Percentiles rank a stretch among this genome's conserved stretches.
Evolutionary conservation across 2,888 invertebrate species (phyloP).

Genomic region (Nipponacmea schrenckii): DNA sequence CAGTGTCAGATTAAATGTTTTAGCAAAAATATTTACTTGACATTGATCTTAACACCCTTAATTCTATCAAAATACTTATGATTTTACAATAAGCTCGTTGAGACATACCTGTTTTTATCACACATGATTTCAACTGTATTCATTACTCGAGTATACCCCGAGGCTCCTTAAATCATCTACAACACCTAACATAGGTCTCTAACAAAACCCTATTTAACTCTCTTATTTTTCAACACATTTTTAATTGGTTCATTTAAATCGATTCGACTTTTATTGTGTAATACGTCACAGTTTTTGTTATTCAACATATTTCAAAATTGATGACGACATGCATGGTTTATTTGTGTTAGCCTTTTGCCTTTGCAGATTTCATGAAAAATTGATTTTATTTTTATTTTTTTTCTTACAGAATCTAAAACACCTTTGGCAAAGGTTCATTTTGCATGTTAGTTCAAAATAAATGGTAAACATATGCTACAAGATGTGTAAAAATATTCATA

Average conservation of each 20-base stretch:
- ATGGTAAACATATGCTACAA: too few relatives aligned
- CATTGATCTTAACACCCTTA: conserved; percentile 5
- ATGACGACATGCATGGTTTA: too few relatives aligned
- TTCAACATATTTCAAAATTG: too few relatives aligned
- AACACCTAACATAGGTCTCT: neutral
- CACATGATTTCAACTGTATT: neutral
- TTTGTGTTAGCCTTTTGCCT: too few relatives aligned
- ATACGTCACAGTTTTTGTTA: too few relatives aligned
- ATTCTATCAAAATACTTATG: conserved; percentile 8
- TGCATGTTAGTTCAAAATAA: too few relatives aligned
- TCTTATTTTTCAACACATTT: neutral
- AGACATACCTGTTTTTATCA: neutral
- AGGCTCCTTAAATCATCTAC: neutral
- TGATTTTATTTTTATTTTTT: too few relatives aligned
- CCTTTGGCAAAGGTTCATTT: too few relatives aligned
- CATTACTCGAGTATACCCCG: neutral
- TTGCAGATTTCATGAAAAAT: too few relatives aligned
- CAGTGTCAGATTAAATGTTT: conserved; percentile 4
- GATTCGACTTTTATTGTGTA: too few relatives aligned
- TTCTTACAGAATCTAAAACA: too few relatives aligned
- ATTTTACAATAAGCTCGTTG: conserved; percentile 3
- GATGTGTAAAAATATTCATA: too few relatives aligned
- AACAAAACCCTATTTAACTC: neutral
- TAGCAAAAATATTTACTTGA: conserved; percentile 4
- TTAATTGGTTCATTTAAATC: neutral